Base-by-base conservation (phyloP, 2,113 vertebrate species). In the Apteryx mantelli region DNA sequence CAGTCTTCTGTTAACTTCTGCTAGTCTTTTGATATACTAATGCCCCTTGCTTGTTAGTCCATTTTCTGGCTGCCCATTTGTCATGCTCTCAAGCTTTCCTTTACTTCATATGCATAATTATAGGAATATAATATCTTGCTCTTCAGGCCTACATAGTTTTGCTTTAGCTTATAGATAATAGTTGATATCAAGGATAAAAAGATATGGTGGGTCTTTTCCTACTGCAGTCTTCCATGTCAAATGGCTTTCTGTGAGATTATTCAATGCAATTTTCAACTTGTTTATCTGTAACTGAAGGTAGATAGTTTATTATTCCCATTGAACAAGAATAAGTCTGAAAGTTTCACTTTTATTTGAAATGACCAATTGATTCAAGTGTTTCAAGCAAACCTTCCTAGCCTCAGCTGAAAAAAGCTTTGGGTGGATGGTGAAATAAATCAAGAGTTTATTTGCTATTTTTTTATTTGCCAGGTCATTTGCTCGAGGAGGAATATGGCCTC, bases 401-500 rank as follows among this genome's bases (percentile, higher is more conserved):
- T 84, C 40, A 63, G 4, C 22, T 76, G 11, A 9, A 53, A 58
- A 38, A 63, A 25, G 2, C 19, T 82, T 65, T 48, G 20, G 18
- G 9, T 78, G 26, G 50, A 28, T 24, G 18, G 32, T 58, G 50
- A 91, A 91, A 92, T 70, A 86, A 92, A 96, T 82, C 34, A 84
- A 2, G 16, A 48, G 26, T 91, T 88, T 93, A 92, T 83, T 84
- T 82, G n/a, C 50, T 79, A 48, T 21, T 76, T 93, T 93, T 96
- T 73, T 77, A 58, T 34, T 34, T 60, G 56, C 56, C 46, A 87
- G 58, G 56, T 50, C 46, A 48, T 95, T 93, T 92, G 12, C 87
- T 95, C 71, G 61, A 91, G 69, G 64, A 85, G 56, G 60, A 88
- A 76, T 75, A 88, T 38, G 30, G 58, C 68, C 89, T 82, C 65